These are phyloP conservation scores for Sebastes paucispinis DNA, from an alignment of 2,797 vertebrate genomes.

Conservation along the genomic window DNA sequence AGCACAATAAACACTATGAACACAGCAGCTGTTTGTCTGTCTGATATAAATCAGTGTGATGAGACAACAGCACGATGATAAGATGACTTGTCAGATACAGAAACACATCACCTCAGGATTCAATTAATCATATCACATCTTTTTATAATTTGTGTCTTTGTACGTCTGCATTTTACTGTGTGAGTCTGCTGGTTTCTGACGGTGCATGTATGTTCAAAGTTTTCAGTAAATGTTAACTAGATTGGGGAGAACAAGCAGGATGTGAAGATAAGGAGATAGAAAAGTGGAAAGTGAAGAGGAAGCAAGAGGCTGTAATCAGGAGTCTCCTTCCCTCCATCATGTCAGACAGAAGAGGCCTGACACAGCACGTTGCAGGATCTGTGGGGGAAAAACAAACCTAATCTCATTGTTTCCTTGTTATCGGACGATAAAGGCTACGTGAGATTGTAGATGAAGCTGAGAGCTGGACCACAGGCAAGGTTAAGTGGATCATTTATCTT, in stretches of 20 bases:
- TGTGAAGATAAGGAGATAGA: not conserved
- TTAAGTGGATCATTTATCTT: conserved; percentile 9
- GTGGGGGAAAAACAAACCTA: not conserved
- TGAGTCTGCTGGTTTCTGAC: not conserved
- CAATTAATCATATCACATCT: not conserved
- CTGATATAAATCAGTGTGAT: not conserved
- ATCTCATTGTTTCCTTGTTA: not conserved
- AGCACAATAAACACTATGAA: not conserved
- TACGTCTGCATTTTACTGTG: not conserved
- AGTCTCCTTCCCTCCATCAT: not conserved
- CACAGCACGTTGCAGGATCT: not conserved
- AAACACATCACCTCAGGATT: not conserved
- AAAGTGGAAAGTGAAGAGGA: not conserved
- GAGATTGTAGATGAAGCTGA: not conserved
- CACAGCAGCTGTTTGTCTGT: not conserved
- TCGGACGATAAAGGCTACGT: not conserved
- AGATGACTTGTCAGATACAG: not conserved
- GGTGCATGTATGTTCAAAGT: not conserved
- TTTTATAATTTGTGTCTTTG: not conserved
- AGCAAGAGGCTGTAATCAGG: not conserved
- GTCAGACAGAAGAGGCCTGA: not conserved
- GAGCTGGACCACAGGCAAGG: not conserved
- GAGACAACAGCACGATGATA: not conserved
- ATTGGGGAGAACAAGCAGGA: not conserved
- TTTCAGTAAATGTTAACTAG: not conserved